A percentile compares a stretch with the other conserved stretches of the same genome.
Evolutionary conservation across 2,113 vertebrate species (phyloP).

Genomic region (Scophthalmus maximus): DNA sequence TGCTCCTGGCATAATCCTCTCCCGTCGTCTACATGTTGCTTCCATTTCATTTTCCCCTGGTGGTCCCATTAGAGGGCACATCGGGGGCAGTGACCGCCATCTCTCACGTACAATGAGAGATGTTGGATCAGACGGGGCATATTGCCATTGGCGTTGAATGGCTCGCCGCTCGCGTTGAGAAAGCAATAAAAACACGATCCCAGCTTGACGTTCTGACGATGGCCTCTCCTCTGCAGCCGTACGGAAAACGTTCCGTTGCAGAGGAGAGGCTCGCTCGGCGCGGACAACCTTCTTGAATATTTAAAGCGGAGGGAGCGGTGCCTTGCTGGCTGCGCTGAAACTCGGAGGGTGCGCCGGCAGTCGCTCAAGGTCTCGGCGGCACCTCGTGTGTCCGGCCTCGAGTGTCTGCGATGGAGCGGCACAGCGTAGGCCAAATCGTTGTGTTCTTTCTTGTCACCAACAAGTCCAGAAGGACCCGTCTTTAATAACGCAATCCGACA

Average conservation of each 20-base stretch:
- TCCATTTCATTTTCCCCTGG: not conserved
- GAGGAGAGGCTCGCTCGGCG: constrained; percentile 22
- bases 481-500: no score
- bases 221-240: no score
- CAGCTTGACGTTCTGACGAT: not conserved
- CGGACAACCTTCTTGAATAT: constrained; percentile 51
- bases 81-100: not conserved
- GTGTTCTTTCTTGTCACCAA: no score
- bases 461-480: no score
- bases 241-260: no score
- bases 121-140: no score
- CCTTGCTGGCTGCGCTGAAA: constrained; percentile 14
- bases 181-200: not conserved
- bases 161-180: no score
- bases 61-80: no score
- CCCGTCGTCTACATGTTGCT: not conserved
- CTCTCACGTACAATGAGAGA: no score
- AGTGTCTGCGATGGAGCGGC: constrained; percentile 16
- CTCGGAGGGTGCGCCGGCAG: no score
- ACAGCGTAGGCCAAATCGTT: constrained; percentile 4
- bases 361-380: constrained; percentile 11
- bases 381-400: constrained; percentile 25
- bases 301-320: constrained; percentile 51
- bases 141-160: no score
- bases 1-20: constrained; percentile 26